Evolutionary conservation across 2,888 invertebrate genomes (phyloP).

Genomic region (Callinectes sapidus): DNA sequence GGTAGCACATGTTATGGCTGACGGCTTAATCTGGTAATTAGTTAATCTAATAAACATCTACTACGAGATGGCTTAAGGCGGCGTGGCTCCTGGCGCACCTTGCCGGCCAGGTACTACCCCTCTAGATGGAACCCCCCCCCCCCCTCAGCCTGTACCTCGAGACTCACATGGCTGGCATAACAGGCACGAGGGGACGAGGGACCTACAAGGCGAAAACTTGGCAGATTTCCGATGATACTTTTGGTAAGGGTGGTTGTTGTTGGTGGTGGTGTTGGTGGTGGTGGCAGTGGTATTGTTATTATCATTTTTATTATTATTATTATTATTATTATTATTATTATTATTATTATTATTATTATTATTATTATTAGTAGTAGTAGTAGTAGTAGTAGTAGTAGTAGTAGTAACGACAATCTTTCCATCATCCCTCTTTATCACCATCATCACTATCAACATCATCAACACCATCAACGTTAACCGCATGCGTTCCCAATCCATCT

Average conservation of each 20-base stretch:
- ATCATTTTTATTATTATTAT: too few species aligned
- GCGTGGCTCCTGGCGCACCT: background rate
- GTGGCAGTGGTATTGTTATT: background rate
- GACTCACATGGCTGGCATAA: background rate
- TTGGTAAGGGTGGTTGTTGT: too few species aligned
- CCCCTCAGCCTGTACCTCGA: background rate
- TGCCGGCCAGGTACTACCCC: background rate
- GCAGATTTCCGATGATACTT: background rate
- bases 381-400: too few species aligned
- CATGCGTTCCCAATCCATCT: background rate
- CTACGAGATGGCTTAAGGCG: background rate
- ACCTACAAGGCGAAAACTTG: background rate
- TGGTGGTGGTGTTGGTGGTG: background rate
- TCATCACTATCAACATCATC: background rate
- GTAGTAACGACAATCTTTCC: too few species aligned
- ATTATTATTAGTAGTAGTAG: too few species aligned
- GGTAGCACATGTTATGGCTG: constrained; percentile 17
- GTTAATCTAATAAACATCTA: constrained; percentile 14
- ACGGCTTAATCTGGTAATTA: constrained; percentile 19
- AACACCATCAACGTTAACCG: background rate
- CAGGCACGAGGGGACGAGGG: background rate
- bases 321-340: too few species aligned
- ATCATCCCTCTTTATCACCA: background rate
- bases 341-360: too few species aligned
- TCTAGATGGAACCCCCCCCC: background rate